Percentiles rank a stretch among this genome's conserved stretches.
Evolutionary conservation across 2,888 invertebrate species (phyloP).

Genomic region (Acanthosepion pharaonis): DNA sequence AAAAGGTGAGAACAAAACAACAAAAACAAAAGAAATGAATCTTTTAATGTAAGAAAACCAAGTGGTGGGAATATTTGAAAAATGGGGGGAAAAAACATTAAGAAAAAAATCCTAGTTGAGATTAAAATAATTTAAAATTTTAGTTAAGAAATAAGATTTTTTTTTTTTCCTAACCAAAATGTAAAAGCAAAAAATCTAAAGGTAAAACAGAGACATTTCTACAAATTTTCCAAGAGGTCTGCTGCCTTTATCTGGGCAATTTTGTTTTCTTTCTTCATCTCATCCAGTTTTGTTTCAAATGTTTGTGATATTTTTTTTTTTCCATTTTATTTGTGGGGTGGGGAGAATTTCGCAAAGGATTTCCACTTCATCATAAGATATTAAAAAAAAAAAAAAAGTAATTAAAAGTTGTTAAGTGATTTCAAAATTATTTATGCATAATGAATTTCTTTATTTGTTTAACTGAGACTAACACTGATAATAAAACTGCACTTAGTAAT

Average conservation of each 20-base stretch:
- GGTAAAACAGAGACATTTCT: not conserved
- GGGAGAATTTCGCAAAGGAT: not conserved
- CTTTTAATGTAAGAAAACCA: too few species aligned
- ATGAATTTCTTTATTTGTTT: not conserved
- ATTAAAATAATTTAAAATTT: not conserved
- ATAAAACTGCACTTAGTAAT: not conserved
- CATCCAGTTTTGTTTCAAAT: not conserved
- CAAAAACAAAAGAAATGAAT: too few species aligned
- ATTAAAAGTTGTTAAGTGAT: not conserved
- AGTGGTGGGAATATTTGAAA: not conserved
- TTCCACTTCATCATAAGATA: not conserved
- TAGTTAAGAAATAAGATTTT: too few species aligned
- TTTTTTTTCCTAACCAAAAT: too few species aligned
- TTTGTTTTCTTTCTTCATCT: not conserved
- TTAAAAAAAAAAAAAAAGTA: too few species aligned
- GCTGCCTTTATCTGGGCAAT: not conserved
- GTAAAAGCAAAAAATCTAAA: too few species aligned
- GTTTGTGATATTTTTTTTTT: not conserved
- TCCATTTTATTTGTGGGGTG: not conserved
- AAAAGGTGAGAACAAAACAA: not conserved
- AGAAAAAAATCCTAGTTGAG: not conserved
- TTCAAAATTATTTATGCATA: not conserved
- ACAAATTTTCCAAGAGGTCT: conserved; percentile 16
- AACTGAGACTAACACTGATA: not conserved
- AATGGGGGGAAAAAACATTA: not conserved